Evolutionary conservation across 2,797 vertebrate genomes (phyloP).

Genomic region (Chloroceryle inda): DNA sequence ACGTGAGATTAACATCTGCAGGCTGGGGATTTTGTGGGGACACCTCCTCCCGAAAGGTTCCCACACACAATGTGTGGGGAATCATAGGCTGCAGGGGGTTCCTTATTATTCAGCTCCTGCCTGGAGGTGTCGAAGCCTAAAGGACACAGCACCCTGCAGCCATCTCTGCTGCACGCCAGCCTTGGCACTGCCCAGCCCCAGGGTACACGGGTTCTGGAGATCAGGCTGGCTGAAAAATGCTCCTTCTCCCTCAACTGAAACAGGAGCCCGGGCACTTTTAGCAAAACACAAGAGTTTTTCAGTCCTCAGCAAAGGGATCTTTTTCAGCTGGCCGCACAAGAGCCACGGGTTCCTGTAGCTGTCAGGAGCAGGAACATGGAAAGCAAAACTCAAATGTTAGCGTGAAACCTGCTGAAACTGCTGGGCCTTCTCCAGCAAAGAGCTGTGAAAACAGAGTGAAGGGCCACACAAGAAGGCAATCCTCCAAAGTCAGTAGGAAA

Average conservation of each 20-base stretch:
- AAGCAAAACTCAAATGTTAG: not conserved
- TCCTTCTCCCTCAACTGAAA: not conserved
- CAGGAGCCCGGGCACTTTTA: not conserved
- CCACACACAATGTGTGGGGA: not conserved
- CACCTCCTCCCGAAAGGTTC: not conserved
- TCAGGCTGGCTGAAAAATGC: not conserved
- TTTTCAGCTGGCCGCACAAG: not conserved
- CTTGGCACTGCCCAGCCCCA: rapidly evolving
- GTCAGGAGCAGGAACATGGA: not conserved
- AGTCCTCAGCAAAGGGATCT: not conserved
- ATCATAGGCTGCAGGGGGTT: not conserved
- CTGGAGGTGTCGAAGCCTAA: not conserved
- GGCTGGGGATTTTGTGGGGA: not conserved
- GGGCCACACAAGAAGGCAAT: not conserved
- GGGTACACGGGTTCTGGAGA: not conserved
- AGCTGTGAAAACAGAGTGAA: not conserved
- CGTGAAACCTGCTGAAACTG: not conserved
- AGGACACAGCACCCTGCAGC: not conserved
- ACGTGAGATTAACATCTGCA: not conserved
- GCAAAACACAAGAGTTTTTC: not conserved
- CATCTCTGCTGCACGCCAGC: not conserved
- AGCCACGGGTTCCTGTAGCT: not conserved
- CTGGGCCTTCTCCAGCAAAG: not conserved
- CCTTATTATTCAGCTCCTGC: not conserved
- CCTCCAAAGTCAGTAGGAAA: not conserved